Evolutionary conservation across 2,888 invertebrate genomes (phyloP).

Genomic region (Rutpela maculata): DNA sequence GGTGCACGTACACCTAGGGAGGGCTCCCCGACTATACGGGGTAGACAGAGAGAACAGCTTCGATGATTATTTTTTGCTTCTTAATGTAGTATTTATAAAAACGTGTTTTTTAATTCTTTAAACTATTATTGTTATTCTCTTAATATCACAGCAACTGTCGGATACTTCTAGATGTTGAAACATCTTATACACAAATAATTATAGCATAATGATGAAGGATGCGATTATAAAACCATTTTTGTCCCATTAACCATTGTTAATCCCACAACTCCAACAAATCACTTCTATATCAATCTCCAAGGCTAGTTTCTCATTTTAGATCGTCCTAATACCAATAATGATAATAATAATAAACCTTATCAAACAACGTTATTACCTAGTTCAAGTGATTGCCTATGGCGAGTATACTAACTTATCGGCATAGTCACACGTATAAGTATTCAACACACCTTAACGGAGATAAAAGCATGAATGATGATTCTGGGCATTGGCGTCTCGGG

Average conservation of each 20-base stretch:
- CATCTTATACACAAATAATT: not conserved
- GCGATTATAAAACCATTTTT: not conserved
- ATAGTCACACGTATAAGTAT: constrained; percentile 17
- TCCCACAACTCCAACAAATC: constrained; percentile 5
- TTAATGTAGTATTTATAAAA: no score
- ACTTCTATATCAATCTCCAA: not conserved
- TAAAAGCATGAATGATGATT: constrained; percentile 18
- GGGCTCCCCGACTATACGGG: no score
- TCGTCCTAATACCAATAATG: constrained; percentile 28
- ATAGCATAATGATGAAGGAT: not conserved
- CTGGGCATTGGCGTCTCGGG: constrained; percentile 21
- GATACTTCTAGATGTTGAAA: not conserved
- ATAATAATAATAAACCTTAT: constrained; percentile 27
- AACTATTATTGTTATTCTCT: not conserved
- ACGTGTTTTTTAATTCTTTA: no score
- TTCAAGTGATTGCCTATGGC: constrained; percentile 28
- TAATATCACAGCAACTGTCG: not conserved
- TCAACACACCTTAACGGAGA: constrained; percentile 29
- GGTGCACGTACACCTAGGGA: no score
- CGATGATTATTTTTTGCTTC: no score
- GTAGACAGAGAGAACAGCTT: no score
- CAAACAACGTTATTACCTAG: constrained; percentile 25
- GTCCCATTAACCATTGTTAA: not conserved
- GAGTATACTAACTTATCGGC: constrained; percentile 11
- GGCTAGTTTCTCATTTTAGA: not conserved